Conservation (phyloP, 1,140 invertebrate genomes). For the Fopius arisanus region DNA sequence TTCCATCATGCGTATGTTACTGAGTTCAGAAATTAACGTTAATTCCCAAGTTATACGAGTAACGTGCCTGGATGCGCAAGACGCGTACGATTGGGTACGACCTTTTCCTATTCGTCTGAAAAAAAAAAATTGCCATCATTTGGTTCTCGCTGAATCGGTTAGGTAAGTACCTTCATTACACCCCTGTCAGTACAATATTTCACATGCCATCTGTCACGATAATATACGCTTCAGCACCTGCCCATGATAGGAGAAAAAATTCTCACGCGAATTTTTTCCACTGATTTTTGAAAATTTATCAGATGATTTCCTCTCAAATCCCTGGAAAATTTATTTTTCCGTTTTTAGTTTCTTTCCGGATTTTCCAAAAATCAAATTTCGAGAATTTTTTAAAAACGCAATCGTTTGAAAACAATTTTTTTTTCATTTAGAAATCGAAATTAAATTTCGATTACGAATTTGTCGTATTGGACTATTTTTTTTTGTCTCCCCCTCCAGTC, state of each 20-base stretch:
- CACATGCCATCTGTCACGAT: constrained; percentile 26
- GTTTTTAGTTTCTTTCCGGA: no score
- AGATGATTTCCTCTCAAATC: no score
- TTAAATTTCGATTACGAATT: no score
- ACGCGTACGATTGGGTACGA: constrained; percentile 6
- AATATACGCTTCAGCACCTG: constrained; percentile 1
- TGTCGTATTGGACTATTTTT: no score
- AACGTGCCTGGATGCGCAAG: neutral
- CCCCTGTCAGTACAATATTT: constrained; percentile 27
- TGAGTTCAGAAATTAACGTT: neutral
- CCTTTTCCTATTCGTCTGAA: constrained; percentile 14
- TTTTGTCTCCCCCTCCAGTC: no score
- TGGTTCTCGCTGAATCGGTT: neutral
- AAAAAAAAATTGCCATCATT: constrained; percentile 1
- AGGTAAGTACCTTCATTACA: constrained; percentile 32
- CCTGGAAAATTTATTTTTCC: no score
- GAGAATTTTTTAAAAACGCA: no score
- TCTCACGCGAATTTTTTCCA: no score
- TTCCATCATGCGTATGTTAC: constrained; percentile 7
- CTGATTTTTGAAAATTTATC: no score
- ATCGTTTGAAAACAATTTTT: no score
- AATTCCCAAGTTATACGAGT: neutral
- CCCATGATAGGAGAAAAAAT: neutral
- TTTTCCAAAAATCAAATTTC: no score
- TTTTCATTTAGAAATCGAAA: no score